Evolutionary conservation across 1,140 invertebrate genomes (phyloP), one percentile per base, ranked within the genome.

Genomic region (Archivesica marissinica): DNA sequence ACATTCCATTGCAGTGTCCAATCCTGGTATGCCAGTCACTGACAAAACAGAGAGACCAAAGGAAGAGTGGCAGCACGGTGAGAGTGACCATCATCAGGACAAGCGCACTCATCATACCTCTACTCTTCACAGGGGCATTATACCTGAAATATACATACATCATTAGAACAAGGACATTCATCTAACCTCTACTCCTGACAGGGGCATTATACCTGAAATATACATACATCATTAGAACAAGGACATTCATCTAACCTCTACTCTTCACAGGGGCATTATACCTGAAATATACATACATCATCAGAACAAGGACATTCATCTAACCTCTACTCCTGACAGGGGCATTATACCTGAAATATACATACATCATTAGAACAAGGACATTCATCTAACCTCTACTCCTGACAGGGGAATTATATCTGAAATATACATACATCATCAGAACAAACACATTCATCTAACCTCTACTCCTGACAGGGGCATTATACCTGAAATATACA

Each of bases 1-100:
- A 91, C 90, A 91, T 91, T 17, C 83, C 87, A n/a, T 79, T 87
- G 50, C 90, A 91, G 56, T 91, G 90, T 11, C 86, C 89, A 33
- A 90, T 70, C 39, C 85, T 79, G 44, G 68, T 86, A 54, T 91
- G 90, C 88, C 88, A 90, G 78, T 91, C 89, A 66, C 86, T 83
- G 35, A 91, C 83, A 81, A 89, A 90, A 87, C 90, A 91, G 3
- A 91, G 28, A 17, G 88, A 87, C 90, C 90, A 91, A 0, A 86
- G 70, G 28, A 91, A 86, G 13, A 91, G 72, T 0, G 90, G 90
- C 4, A 91, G 77, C 25, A 88, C 41, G 47, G 87, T 87, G 70
- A 91, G 70, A 11, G 87, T 89, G 30, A 89, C 56, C 0, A 86
- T 86, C 79, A 91, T 85, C 75, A 90, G 50, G n/a, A 91, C 56